Evolutionary conservation across 2,797 vertebrate genomes (phyloP).

Genomic region (Serranus cabrilla): DNA sequence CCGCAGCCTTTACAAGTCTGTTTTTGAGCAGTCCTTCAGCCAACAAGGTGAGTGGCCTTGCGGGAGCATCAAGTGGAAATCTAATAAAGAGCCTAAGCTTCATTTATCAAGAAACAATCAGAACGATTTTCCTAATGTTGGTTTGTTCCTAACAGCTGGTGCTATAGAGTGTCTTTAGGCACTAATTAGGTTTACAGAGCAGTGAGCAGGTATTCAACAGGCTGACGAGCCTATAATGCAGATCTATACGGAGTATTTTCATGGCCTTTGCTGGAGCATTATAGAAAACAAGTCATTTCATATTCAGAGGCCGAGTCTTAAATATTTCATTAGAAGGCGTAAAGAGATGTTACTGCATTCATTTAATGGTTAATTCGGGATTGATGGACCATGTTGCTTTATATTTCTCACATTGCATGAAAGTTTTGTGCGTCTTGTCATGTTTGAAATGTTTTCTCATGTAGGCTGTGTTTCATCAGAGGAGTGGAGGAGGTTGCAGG

Average conservation of each 20-base stretch:
- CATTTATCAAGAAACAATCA: conserved; percentile 57
- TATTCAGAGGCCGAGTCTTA: conserved; percentile 46
- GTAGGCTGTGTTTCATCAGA: conserved; percentile 50
- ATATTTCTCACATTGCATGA: conserved; percentile 38
- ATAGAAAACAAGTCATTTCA: conserved; percentile 42
- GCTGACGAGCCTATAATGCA: conserved; percentile 47
- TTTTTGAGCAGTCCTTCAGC: conserved; percentile 95
- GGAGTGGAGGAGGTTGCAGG: conserved; percentile 43
- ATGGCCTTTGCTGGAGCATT: conserved; percentile 32
- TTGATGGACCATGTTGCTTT: conserved; percentile 17
- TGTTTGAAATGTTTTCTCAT: conserved; percentile 41
- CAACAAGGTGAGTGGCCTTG: conserved; percentile 89
- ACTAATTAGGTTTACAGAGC: conserved; percentile 69
- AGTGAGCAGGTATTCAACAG: conserved; percentile 66
- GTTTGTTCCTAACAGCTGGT: conserved; percentile 65
- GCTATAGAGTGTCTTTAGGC: conserved; percentile 60
- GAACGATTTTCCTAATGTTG: conserved; percentile 65
- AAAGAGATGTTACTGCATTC: conserved; percentile 49
- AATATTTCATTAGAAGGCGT: conserved; percentile 62
- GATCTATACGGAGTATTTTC: conserved; percentile 50
- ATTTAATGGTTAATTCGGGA: conserved; percentile 32
- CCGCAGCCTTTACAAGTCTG: conserved; percentile 95
- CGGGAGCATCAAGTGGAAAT: conserved; percentile 57
- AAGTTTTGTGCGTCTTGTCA: conserved; percentile 28
- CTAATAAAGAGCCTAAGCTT: conserved; percentile 55